Percentiles rank a stretch among this genome's conserved stretches.
phyloP scores from a whole-genome alignment of 2,888 invertebrate genomes.

The Pseudococcus viburni region DNA sequence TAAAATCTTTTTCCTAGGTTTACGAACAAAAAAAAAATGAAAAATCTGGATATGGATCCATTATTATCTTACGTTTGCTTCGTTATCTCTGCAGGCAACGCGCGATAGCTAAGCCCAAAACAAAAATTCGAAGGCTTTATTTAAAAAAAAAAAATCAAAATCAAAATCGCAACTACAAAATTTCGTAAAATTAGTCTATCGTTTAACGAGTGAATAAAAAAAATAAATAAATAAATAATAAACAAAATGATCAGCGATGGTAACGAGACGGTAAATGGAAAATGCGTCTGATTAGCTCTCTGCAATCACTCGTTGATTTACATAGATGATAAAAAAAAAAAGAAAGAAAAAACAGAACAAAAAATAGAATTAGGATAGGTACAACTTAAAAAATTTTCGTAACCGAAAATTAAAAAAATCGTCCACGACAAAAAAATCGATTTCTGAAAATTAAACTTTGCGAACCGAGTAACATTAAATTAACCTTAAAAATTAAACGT shows the following conservation, averaged over 20 bases:
- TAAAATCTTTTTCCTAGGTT: slow-evolving; percentile 14
- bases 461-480: slow-evolving; percentile 54
- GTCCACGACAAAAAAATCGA: slow-evolving; percentile 53
- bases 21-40: neutral
- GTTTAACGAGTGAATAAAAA: slow-evolving; percentile 56
- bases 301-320: slow-evolving; percentile 52
- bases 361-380: slow-evolving; percentile 6
- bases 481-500: slow-evolving; percentile 45
- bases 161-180: slow-evolving; percentile 47
- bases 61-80: neutral
- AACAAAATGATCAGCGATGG: slow-evolving; percentile 63
- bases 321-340: slow-evolving; percentile 32
- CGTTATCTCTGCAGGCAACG: slow-evolving; percentile 1
- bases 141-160: neutral
- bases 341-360: neutral
- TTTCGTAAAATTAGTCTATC: slow-evolving; percentile 36
- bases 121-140: slow-evolving; percentile 46
- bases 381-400: slow-evolving; percentile 50
- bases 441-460: slow-evolving; percentile 57
- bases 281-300: slow-evolving; percentile 55
- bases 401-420: slow-evolving; percentile 46
- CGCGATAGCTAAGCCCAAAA: slow-evolving; percentile 1
- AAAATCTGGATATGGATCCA: neutral
- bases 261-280: slow-evolving; percentile 63
- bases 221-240: slow-evolving; percentile 52